Evolutionary conservation across 2,888 invertebrate species (phyloP).

Genomic region (Lamproptera curius): DNA sequence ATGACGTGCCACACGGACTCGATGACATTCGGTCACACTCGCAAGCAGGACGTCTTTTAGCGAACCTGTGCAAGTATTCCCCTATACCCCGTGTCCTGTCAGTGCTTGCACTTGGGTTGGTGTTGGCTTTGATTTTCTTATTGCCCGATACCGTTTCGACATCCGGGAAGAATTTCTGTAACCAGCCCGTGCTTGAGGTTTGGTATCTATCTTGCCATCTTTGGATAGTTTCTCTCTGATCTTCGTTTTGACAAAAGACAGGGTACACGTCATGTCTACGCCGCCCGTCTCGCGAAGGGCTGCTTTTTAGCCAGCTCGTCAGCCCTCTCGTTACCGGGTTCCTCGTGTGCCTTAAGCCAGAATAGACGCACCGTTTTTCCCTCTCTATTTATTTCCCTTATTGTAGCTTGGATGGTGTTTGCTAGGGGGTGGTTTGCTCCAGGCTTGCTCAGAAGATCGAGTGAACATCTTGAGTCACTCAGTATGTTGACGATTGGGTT

Average conservation of each 20-base stretch:
- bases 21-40: neutral
- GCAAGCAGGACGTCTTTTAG: neutral
- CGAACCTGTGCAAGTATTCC: slow-evolving; percentile 1
- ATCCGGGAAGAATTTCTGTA: slow-evolving; percentile 20
- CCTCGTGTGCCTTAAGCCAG: slow-evolving; percentile 18
- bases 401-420: neutral
- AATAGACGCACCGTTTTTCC: slow-evolving; percentile 5
- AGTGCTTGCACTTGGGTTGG: neutral
- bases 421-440: slow-evolving; percentile 5
- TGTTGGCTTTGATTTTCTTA: slow-evolving; percentile 20
- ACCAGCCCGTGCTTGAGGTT: slow-evolving; percentile 6
- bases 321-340: slow-evolving; percentile 1
- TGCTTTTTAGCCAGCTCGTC: neutral
- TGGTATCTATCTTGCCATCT: slow-evolving; percentile 17
- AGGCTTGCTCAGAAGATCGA: slow-evolving; percentile 11
- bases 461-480: slow-evolving; percentile 24
- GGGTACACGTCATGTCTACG: slow-evolving; percentile 1
- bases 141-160: slow-evolving; percentile 27
- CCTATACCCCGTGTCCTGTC: neutral
- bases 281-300: neutral
- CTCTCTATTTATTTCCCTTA: neutral
- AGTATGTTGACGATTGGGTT: slow-evolving; percentile 5
- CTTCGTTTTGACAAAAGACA: slow-evolving; percentile 16
- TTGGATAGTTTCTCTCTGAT: slow-evolving; percentile 13
- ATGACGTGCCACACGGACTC: neutral